These are phyloP conservation scores for Spheniscus mendiculus DNA, from an alignment of 2,113 vertebrate species.

Conservation along the genomic window DNA sequence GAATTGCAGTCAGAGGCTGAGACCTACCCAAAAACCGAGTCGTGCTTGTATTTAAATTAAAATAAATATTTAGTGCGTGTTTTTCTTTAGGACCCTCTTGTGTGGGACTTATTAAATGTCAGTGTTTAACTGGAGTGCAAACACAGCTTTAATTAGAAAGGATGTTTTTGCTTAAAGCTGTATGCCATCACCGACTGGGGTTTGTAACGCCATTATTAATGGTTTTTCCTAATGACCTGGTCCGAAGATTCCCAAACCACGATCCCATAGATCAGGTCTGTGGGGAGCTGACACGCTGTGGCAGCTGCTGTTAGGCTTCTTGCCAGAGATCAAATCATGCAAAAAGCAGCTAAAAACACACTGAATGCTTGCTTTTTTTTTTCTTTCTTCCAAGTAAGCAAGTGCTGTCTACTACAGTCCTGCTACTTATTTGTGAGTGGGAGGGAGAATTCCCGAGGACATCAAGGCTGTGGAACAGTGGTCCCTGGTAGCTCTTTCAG, in stretches of 20 bases:
- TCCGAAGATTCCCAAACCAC: not conserved
- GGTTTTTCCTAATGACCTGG: constrained; percentile 13
- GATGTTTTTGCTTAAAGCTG: not conserved
- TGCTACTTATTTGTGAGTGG: not conserved
- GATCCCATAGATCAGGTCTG: not conserved
- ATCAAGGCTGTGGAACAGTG: not conserved
- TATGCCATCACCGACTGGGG: not conserved
- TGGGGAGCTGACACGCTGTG: not conserved
- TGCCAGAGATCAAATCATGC: not conserved
- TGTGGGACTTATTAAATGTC: constrained; percentile 44
- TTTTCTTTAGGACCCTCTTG: constrained; percentile 21
- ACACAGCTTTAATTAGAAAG: constrained; percentile 20
- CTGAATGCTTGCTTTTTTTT: not conserved
- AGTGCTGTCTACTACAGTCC: not conserved
- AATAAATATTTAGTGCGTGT: constrained; percentile 34
- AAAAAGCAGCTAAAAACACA: not conserved
- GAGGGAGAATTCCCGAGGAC: not conserved
- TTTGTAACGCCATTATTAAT: not conserved
- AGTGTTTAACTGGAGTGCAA: constrained; percentile 50
- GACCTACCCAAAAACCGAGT: constrained; percentile 25
- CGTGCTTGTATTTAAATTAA: constrained; percentile 31
- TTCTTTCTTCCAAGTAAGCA: not conserved
- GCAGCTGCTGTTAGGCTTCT: constrained; percentile 9
- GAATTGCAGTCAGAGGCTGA: constrained; percentile 13
- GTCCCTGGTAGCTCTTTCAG: not conserved